These are phyloP conservation scores for Felis chaus DNA, from an alignment of 2,113 vertebrate species.

Conservation along the genomic window DNA sequence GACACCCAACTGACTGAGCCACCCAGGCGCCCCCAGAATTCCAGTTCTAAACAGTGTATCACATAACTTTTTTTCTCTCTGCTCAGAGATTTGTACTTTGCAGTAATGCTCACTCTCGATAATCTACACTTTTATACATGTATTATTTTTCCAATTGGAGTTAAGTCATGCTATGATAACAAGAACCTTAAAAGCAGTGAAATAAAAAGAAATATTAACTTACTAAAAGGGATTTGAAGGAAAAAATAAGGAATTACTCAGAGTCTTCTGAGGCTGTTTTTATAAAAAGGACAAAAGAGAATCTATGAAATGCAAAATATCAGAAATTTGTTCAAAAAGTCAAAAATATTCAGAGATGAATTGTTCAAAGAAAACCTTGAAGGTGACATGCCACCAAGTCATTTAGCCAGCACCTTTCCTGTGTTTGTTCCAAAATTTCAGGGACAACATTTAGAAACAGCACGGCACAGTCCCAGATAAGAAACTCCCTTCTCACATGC, in stretches of 20 bases:
- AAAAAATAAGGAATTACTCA: background rate
- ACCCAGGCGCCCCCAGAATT: background rate
- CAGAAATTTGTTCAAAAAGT: background rate
- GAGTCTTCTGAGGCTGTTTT: background rate
- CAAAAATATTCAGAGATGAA: background rate
- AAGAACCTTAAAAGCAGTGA: background rate
- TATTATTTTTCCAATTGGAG: background rate
- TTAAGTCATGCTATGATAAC: background rate
- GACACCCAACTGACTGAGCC: too few species aligned
- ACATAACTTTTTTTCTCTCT: background rate
- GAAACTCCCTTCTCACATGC: background rate
- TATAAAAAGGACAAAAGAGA: background rate
- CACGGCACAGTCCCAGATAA: background rate
- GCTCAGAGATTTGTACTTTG: background rate
- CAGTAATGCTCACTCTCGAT: background rate
- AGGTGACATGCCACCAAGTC: background rate
- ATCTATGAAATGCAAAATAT: background rate
- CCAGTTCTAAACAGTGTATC: background rate
- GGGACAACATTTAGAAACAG: background rate
- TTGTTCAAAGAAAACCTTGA: background rate
- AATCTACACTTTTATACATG: background rate
- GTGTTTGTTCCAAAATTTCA: background rate
- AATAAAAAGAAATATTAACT: constrained; percentile 5
- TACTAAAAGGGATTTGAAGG: background rate
- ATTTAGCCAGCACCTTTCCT: background rate